Percentiles rank a stretch among this genome's conserved stretches.
Evolutionary conservation across 2,888 invertebrate genomes (phyloP).

Genomic region (Scrobipalpa costella): DNA sequence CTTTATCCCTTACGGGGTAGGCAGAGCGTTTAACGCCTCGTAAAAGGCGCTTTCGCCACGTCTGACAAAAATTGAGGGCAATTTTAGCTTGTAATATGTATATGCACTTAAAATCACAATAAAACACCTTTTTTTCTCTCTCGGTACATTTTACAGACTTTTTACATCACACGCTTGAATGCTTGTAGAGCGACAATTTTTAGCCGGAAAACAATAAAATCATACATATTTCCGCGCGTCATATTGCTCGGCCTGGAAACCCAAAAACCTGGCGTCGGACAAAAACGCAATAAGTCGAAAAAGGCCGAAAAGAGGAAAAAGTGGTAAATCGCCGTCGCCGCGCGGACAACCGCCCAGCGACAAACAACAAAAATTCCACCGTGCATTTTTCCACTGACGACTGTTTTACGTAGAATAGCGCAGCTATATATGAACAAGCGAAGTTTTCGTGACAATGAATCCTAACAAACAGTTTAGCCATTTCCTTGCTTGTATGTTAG

Average conservation of each 20-base stretch:
- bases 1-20: too few relatives aligned
- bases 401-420: slow-evolving; percentile 6
- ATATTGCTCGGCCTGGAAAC: slow-evolving; percentile 19
- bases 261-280: slow-evolving; percentile 8
- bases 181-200: neutral
- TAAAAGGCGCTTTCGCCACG: too few relatives aligned
- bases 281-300: slow-evolving; percentile 15
- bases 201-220: slow-evolving; percentile 15
- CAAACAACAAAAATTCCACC: slow-evolving; percentile 7
- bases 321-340: slow-evolving; percentile 17
- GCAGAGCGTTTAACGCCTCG: too few relatives aligned
- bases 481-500: too few relatives aligned
- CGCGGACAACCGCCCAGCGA: slow-evolving; percentile 7
- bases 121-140: too few relatives aligned
- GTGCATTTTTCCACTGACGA: slow-evolving; percentile 18
- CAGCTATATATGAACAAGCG: neutral
- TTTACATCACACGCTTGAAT: too few relatives aligned
- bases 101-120: too few relatives aligned
- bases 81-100: too few relatives aligned
- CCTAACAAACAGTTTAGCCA: neutral
- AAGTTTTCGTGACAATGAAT: neutral
- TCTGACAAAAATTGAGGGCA: too few relatives aligned
- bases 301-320: slow-evolving; percentile 8
- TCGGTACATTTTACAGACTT: too few relatives aligned
- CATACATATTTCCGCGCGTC: slow-evolving; percentile 8